Percentiles rank a stretch among this genome's conserved stretches.
Conservation (phyloP, 2,797 vertebrate species). For the Anniella stebbinsi region DNA sequence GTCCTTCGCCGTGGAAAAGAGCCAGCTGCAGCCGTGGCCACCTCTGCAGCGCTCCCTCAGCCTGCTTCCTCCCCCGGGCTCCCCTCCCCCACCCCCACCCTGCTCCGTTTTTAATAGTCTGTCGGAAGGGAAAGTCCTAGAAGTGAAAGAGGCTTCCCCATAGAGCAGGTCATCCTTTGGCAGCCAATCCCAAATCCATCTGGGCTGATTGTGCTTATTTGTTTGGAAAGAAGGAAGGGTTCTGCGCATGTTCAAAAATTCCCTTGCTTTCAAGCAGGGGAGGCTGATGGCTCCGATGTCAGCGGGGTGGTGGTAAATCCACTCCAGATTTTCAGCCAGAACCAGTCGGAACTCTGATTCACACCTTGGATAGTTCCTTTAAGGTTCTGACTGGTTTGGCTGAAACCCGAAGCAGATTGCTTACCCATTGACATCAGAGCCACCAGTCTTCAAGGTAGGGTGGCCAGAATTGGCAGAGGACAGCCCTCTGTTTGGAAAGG, state of each 20-base stretch:
- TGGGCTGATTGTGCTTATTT: no score
- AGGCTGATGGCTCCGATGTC: background rate
- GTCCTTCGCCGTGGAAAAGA: constrained; percentile 59
- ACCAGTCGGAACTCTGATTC: background rate
- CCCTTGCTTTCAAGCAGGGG: background rate
- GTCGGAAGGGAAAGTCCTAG: background rate
- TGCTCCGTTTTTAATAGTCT: background rate
- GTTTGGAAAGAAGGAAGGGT: background rate
- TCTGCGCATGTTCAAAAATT: background rate
- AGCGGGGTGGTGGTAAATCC: background rate
- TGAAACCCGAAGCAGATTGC: background rate
- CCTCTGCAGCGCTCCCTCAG: background rate
- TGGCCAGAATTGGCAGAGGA: no score
- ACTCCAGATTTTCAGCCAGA: background rate
- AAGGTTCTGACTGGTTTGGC: background rate
- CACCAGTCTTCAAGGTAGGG: no score
- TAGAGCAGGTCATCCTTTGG: background rate
- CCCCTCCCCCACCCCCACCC: background rate
- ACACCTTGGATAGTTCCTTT: background rate
- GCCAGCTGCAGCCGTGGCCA: constrained; percentile 29
- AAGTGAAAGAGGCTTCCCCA: background rate
- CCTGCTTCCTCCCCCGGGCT: background rate
- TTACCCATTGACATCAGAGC: background rate
- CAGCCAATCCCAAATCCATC: background rate
- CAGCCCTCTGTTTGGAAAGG: no score